These are phyloP conservation scores for Hippasteria phrygiana DNA, from an alignment of 53 echinoderm and acorn worm genomes.

Conservation along the genomic window DNA sequence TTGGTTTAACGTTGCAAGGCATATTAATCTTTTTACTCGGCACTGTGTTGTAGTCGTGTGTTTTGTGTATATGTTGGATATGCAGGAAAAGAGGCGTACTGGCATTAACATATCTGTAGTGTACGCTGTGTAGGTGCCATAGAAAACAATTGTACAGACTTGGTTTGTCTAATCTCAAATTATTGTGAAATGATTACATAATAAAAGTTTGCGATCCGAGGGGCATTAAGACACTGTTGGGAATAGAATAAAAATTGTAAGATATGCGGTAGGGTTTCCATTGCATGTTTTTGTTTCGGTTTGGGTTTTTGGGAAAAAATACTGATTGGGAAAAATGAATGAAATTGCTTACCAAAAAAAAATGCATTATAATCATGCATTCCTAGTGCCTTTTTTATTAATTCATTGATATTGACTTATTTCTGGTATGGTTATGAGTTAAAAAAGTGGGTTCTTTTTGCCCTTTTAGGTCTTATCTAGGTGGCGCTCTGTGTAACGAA, in stretches of 20 bases:
- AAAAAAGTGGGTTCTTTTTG: background rate
- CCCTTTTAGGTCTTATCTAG: background rate
- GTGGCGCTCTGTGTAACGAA: background rate
- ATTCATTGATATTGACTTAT: background rate
- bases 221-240: no score
- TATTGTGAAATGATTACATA: no score
- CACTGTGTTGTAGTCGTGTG: background rate
- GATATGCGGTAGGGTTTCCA: no score
- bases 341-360: background rate
- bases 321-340: background rate
- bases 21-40: background rate
- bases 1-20: background rate
- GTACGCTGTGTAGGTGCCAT: background rate
- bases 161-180: no score
- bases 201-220: no score
- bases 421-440: background rate
- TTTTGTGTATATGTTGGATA: constrained; percentile 15
- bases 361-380: background rate
- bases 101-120: no score
- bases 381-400: background rate
- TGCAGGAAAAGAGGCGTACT: background rate
- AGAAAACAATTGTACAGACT: no score
- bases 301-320: no score
- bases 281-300: no score
- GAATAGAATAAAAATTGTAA: no score